phyloP scores from a whole-genome alignment of 2,113 vertebrate species.

The Gorilla gorilla region DNA sequence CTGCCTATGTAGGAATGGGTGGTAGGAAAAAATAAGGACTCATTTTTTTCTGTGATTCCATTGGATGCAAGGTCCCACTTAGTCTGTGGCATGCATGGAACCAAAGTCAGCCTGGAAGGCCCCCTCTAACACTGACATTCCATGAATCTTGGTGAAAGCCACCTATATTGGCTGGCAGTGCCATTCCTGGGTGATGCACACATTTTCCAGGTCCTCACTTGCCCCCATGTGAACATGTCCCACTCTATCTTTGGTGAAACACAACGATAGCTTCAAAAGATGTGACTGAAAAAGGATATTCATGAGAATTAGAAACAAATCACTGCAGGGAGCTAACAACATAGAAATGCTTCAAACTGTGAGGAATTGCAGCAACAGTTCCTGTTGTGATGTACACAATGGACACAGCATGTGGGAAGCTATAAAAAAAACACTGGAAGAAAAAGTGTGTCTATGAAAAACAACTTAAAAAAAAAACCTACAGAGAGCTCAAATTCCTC shows the following conservation, averaged over 20 bases:
- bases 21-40: background rate
- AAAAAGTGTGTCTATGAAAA: constrained; percentile 38
- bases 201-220: rapidly evolving
- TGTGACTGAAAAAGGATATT: background rate
- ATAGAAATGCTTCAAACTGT: background rate
- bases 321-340: background rate
- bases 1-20: background rate
- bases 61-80: background rate
- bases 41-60: background rate
- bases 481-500: background rate
- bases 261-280: background rate
- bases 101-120: background rate
- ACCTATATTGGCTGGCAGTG: rapidly evolving
- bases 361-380: background rate
- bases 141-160: background rate
- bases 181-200: background rate
- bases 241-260: background rate
- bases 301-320: background rate
- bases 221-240: rapidly evolving
- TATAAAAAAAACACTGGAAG: constrained; percentile 52
- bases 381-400: background rate
- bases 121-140: background rate
- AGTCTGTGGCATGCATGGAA: background rate
- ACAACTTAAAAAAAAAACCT: background rate
- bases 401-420: constrained; percentile 5